These are phyloP conservation scores for Ophioderma brevispina DNA, from an alignment of 35 echinoderm and acorn worm species.

Conservation along the genomic window DNA sequence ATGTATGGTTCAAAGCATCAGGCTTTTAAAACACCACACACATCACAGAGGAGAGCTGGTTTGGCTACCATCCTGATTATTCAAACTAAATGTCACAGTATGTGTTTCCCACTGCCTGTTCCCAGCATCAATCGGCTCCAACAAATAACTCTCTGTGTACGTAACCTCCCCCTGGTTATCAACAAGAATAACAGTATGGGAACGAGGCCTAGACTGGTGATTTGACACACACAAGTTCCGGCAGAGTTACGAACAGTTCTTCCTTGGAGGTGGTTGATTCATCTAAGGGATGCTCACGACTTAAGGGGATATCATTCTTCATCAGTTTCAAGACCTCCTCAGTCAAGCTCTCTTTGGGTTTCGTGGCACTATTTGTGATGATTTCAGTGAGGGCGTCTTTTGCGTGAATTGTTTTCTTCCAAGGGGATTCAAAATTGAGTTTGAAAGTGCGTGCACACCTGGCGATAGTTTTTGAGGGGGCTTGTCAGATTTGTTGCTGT, in stretches of 20 bases:
- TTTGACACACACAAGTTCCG: background rate
- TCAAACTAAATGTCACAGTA: background rate
- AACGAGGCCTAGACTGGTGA: background rate
- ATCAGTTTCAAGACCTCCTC: background rate
- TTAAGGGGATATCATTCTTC: background rate
- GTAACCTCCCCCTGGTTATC: background rate
- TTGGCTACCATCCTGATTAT: background rate
- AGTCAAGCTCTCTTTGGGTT: background rate
- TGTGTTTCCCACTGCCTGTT: background rate
- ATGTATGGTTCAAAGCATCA: too few relatives aligned
- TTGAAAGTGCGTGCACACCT: background rate
- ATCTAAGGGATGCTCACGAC: background rate
- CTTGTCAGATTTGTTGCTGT: background rate
- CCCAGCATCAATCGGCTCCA: background rate
- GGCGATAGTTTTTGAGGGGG: background rate
- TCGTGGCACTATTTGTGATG: background rate
- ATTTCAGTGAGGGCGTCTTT: background rate
- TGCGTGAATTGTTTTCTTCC: background rate
- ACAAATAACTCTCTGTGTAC: background rate
- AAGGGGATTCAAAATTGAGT: background rate
- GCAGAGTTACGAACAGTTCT: background rate
- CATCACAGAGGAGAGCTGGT: background rate
- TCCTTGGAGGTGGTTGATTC: background rate
- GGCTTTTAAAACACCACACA: too few relatives aligned
- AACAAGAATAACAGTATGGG: background rate